Evolutionary conservation across 2,113 vertebrate species (phyloP).

Genomic region (Otis tarda): DNA sequence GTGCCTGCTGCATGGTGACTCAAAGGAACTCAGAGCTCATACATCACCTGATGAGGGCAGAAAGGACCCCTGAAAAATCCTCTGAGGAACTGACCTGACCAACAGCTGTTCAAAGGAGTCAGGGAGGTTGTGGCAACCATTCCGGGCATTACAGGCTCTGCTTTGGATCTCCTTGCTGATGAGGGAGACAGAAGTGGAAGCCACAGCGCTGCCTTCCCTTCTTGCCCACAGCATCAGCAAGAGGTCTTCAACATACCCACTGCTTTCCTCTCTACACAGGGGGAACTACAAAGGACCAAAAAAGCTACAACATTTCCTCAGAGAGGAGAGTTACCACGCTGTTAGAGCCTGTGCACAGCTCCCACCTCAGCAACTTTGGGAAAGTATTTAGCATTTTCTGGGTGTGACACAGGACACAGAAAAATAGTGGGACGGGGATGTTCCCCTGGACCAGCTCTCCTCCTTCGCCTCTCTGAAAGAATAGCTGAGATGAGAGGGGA

Average conservation of each 20-base stretch:
- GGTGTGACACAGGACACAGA: constrained; percentile 4
- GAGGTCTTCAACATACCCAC: background rate
- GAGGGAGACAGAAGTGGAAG: background rate
- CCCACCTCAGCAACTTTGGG: background rate
- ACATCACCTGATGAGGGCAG: fast-evolving
- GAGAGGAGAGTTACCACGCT: background rate
- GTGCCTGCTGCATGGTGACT: background rate
- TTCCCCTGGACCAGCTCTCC: background rate
- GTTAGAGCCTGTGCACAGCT: background rate
- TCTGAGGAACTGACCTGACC: background rate
- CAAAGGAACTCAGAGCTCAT: background rate
- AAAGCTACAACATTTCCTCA: background rate
- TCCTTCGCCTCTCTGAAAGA: constrained; percentile 11
- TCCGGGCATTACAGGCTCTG: background rate
- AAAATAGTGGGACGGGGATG: background rate
- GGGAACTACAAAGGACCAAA: background rate
- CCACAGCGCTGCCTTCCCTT: background rate
- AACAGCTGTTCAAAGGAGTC: background rate
- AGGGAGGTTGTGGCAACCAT: background rate
- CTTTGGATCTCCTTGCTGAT: background rate
- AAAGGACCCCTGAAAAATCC: background rate
- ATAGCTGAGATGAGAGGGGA: constrained; percentile 14
- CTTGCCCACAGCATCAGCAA: background rate
- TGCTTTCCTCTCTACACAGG: background rate
- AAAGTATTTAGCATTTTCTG: background rate